phyloP scores from a whole-genome alignment of 2,113 vertebrate species.

The Acanthochromis polyacanthus region DNA sequence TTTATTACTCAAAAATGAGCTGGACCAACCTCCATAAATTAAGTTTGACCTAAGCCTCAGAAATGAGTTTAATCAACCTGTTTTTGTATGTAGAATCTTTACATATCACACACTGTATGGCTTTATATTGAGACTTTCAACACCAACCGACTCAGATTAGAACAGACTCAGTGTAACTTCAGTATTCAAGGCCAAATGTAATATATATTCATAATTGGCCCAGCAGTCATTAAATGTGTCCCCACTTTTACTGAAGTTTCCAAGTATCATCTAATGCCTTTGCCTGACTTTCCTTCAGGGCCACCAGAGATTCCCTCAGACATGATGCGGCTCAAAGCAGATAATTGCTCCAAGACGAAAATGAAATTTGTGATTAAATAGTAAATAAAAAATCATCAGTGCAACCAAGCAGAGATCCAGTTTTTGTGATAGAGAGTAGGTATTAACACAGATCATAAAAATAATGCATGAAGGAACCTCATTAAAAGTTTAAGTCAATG shows the following conservation, averaged over 20 bases:
- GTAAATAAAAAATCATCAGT: not conserved
- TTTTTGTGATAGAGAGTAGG: too few species aligned
- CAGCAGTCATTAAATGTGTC: not conserved
- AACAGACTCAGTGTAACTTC: not conserved
- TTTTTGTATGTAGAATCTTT: too few species aligned
- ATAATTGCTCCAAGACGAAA: not conserved
- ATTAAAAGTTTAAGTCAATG: too few species aligned
- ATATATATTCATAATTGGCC: slow-evolving; percentile 1
- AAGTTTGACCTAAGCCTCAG: too few species aligned
- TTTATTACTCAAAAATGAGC: too few species aligned
- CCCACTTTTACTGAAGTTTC: not conserved
- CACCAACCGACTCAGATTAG: not conserved
- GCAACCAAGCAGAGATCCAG: too few species aligned
- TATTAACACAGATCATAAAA: too few species aligned
- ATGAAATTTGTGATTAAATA: not conserved
- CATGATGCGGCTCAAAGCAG: slow-evolving; percentile 1
- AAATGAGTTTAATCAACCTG: too few species aligned
- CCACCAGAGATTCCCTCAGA: not conserved
- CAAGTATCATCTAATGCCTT: not conserved
- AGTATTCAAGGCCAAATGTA: not conserved
- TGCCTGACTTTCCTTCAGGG: not conserved
- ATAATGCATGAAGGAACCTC: too few species aligned
- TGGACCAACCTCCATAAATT: too few species aligned
- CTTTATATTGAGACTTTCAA: not conserved
- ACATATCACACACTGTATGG: not conserved